A percentile compares a stretch with the other conserved stretches of the same genome.
Evolutionary conservation across 2,888 invertebrate species (phyloP).

Genomic region (Spisula solida): DNA sequence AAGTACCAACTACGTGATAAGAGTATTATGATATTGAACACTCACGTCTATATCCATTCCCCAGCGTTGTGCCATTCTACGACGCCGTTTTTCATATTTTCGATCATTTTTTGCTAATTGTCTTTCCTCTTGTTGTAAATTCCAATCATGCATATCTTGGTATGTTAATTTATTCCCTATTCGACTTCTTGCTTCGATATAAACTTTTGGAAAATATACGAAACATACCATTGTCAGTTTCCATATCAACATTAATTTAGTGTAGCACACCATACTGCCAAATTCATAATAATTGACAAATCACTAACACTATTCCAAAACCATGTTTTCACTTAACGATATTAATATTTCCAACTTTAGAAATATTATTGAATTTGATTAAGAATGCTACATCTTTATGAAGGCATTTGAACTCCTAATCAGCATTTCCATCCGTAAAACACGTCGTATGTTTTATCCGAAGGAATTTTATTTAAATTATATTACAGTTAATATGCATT

Average conservation of each 20-base stretch:
- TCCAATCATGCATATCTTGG: background rate
- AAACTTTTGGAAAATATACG: background rate
- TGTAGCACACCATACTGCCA: constrained; percentile 16
- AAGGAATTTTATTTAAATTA: no score
- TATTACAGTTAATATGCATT: no score
- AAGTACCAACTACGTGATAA: background rate
- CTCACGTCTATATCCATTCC: constrained; percentile 62
- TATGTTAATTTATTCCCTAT: background rate
- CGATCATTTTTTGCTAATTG: constrained; percentile 16
- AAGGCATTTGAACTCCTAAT: no score
- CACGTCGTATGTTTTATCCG: no score
- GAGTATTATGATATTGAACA: background rate
- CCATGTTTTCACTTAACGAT: no score
- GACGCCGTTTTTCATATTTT: constrained; percentile 55
- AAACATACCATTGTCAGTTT: background rate
- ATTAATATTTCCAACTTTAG: no score
- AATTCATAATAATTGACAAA: background rate
- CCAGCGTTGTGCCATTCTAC: constrained; percentile 39
- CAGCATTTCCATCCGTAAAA: no score
- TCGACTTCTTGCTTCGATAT: background rate
- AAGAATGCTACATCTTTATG: no score
- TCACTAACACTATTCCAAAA: no score
- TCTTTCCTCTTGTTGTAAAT: background rate
- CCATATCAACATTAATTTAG: background rate
- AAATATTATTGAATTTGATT: no score